phyloP scores from a whole-genome alignment of 2,888 invertebrate genomes.

The Philereme transversata region DNA sequence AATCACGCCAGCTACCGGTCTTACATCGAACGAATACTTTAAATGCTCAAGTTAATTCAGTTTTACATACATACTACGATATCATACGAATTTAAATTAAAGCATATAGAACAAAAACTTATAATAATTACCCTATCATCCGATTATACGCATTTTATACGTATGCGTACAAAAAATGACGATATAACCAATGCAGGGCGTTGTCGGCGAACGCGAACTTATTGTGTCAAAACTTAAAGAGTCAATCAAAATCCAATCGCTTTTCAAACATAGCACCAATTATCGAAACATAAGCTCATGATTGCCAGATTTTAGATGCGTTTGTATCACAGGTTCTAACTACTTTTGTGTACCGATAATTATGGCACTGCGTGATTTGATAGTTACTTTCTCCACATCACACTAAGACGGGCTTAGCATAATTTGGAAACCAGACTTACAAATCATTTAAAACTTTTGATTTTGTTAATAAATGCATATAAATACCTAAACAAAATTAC shows the following conservation, averaged over 20 bases:
- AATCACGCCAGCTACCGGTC: conserved; percentile 20
- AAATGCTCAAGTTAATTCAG: conserved; percentile 67
- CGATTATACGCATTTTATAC: conserved; percentile 74
- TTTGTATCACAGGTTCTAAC: conserved; percentile 46
- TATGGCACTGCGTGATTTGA: conserved; percentile 31
- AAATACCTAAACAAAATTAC: not conserved
- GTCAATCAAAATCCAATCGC: conserved; percentile 23
- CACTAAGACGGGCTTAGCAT: conserved; percentile 60
- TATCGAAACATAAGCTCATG: conserved; percentile 37
- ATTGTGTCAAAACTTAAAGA: not conserved
- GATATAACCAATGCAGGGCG: conserved; percentile 75
- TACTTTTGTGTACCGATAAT: conserved; percentile 27
- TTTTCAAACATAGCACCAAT: conserved; percentile 49
- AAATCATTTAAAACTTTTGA: conserved; percentile 27
- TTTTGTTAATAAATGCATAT: not conserved
- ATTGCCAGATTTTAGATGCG: conserved; percentile 29
- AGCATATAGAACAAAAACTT: conserved; percentile 57
- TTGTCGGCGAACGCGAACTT: conserved; percentile 17
- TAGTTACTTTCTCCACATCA: conserved; percentile 46
- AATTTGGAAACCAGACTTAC: conserved; percentile 47
- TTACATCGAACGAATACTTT: conserved; percentile 58
- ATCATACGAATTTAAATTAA: conserved; percentile 61
- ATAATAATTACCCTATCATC: conserved; percentile 70
- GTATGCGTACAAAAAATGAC: conserved; percentile 59
- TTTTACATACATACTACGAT: conserved; percentile 59